phyloP scores from a whole-genome alignment of 1,140 invertebrate genomes.

The Eufriesea mexicana region DNA sequence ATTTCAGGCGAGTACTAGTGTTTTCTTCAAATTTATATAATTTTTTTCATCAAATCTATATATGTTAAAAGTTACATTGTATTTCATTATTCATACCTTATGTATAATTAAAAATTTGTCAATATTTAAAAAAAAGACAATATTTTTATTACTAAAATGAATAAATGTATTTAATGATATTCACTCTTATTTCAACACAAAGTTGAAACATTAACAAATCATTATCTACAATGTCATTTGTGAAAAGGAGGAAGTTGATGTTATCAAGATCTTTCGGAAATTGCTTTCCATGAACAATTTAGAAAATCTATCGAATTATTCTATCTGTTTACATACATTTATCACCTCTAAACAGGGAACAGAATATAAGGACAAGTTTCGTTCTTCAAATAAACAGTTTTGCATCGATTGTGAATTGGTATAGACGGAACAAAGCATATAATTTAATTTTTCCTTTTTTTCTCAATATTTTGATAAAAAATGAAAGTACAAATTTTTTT shows the following conservation, averaged over 20 bases:
- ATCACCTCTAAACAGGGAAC: neutral
- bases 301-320: neutral
- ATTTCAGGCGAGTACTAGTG: too few species aligned
- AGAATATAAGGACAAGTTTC: constrained; percentile 8
- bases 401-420: neutral
- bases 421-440: neutral
- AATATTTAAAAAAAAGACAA: too few species aligned
- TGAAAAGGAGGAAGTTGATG: neutral
- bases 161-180: neutral
- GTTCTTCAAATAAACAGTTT: neutral
- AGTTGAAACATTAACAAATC: neutral
- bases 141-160: neutral
- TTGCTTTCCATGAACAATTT: neutral
- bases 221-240: neutral
- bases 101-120: too few species aligned
- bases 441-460: neutral
- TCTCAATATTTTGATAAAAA: neutral
- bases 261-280: neutral
- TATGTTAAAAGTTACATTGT: too few species aligned
- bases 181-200: neutral
- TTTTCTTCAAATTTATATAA: too few species aligned
- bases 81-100: too few species aligned
- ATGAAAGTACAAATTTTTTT: constrained; percentile 36
- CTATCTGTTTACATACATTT: neutral
- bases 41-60: too few species aligned